Evolutionary conservation across 1,140 invertebrate species (phyloP).

Genomic region (Pseudobourletiella spinata): DNA sequence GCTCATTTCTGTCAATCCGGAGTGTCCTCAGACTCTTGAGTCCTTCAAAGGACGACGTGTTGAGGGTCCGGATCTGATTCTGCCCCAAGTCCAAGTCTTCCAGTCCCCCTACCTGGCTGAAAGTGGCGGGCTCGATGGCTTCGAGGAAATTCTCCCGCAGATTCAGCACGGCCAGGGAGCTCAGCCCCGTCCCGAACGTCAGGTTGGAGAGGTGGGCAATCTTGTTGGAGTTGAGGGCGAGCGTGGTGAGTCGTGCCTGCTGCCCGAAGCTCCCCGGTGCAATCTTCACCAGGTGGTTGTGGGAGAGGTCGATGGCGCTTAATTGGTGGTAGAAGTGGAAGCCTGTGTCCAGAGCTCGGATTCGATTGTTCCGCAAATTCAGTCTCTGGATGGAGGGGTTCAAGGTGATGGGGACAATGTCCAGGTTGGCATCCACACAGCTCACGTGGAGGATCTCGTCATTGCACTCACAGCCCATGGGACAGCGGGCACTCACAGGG

Average conservation of each 20-base stretch:
- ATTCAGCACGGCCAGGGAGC: conserved; percentile 65
- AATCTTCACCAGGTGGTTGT: conserved; percentile 70
- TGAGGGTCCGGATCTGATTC: conserved; percentile 72
- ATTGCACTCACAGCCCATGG: conserved; percentile 70
- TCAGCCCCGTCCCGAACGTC: conserved; percentile 64
- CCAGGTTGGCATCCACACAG: conserved; percentile 71
- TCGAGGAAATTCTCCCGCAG: conserved; percentile 72
- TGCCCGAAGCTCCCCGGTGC: conserved; percentile 65
- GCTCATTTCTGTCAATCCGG: conserved; percentile 74
- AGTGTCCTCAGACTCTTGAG: conserved; percentile 63
- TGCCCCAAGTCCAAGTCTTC: conserved; percentile 78
- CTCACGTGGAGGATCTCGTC: conserved; percentile 78
- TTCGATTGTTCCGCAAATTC: conserved; percentile 71
- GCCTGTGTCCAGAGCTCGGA: conserved; percentile 73
- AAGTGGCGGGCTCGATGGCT: conserved; percentile 62
- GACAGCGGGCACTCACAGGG: no score
- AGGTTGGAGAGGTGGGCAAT: conserved; percentile 63
- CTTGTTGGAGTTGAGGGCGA: conserved; percentile 75
- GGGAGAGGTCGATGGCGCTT: conserved; percentile 69
- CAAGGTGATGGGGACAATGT: conserved; percentile 79
- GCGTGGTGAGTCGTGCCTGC: conserved; percentile 67
- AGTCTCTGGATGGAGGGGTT: conserved; percentile 79
- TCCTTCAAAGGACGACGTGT: conserved; percentile 66
- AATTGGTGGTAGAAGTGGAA: conserved; percentile 79
- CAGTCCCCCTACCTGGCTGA: conserved; percentile 61